A percentile compares a stretch with the other conserved stretches of the same genome.
Evolutionary conservation across 2,888 invertebrate genomes (phyloP).

Genomic region (Hartigia nigra): DNA sequence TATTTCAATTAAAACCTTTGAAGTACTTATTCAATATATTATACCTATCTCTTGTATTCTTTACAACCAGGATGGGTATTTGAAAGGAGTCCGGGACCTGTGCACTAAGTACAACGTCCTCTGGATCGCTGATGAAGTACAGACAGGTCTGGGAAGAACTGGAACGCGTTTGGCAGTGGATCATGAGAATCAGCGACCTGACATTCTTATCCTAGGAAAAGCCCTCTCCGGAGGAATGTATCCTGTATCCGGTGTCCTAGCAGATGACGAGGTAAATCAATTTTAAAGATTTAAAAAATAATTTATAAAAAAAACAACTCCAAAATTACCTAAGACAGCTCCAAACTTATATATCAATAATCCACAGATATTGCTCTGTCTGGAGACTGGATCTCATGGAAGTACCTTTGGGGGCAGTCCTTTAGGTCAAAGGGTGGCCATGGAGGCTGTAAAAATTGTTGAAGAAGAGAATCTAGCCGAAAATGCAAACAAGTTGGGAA

Average conservation of each 20-base stretch:
- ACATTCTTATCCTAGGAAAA: constrained; percentile 83
- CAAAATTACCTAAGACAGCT: neutral
- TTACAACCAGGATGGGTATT: constrained; percentile 71
- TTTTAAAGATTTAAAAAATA: neutral
- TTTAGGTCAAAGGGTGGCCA: constrained; percentile 79
- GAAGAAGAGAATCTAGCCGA: constrained; percentile 81
- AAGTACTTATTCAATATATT: neutral
- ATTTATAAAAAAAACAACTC: constrained; percentile 7
- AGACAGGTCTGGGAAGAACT: constrained; percentile 86
- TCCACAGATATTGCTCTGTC: constrained; percentile 50
- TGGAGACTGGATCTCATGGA: constrained; percentile 73
- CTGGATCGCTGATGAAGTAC: constrained; percentile 88
- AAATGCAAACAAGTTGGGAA: constrained; percentile 78
- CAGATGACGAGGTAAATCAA: constrained; percentile 75
- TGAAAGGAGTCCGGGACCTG: constrained; percentile 76
- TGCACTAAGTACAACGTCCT: constrained; percentile 84
- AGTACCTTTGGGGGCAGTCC: constrained; percentile 90
- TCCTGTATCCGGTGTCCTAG: constrained; percentile 78
- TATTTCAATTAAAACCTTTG: neutral
- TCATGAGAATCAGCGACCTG: constrained; percentile 80
- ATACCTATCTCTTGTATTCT: constrained; percentile 1
- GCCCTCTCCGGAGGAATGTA: constrained; percentile 86
- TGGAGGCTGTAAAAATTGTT: constrained; percentile 78
- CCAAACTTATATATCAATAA: neutral
- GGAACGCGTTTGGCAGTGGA: constrained; percentile 80